Evolutionary conservation across 2,113 vertebrate genomes (phyloP).

Genomic region (Tenrec ecaudatus): DNA sequence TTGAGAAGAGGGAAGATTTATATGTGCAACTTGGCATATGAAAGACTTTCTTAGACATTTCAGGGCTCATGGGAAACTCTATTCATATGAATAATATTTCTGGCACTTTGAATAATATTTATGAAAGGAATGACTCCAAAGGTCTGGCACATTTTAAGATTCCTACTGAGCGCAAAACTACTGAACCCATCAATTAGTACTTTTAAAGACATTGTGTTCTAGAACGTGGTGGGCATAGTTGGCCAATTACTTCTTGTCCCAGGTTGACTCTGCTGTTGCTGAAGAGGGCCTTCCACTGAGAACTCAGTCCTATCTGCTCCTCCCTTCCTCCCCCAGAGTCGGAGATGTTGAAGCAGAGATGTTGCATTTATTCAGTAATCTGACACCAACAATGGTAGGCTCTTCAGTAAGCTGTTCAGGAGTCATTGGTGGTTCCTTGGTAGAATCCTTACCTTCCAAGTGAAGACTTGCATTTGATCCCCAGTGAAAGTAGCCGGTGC

Average conservation of each 20-base stretch:
- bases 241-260: neutral
- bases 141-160: constrained; percentile 52
- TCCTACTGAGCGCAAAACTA: constrained; percentile 36
- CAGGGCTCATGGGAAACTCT: constrained; percentile 52
- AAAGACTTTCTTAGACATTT: constrained; percentile 57
- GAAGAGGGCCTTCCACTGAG: neutral
- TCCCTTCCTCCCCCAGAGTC: neutral
- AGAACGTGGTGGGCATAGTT: neutral
- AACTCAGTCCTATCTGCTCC: neutral
- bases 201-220: neutral
- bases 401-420: neutral
- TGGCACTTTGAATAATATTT: constrained; percentile 62
- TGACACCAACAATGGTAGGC: neutral
- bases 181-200: neutral
- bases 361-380: neutral
- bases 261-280: neutral
- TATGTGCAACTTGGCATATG: constrained; percentile 37
- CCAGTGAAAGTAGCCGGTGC: neutral
- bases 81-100: constrained; percentile 47
- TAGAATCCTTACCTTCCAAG: neutral
- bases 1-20: constrained; percentile 37
- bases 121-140: constrained; percentile 52
- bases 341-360: neutral
- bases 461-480: neutral
- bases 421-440: neutral